These are phyloP conservation scores for Nipponacmea schrenckii DNA, from an alignment of 2,888 invertebrate genomes.

Conservation along the genomic window DNA sequence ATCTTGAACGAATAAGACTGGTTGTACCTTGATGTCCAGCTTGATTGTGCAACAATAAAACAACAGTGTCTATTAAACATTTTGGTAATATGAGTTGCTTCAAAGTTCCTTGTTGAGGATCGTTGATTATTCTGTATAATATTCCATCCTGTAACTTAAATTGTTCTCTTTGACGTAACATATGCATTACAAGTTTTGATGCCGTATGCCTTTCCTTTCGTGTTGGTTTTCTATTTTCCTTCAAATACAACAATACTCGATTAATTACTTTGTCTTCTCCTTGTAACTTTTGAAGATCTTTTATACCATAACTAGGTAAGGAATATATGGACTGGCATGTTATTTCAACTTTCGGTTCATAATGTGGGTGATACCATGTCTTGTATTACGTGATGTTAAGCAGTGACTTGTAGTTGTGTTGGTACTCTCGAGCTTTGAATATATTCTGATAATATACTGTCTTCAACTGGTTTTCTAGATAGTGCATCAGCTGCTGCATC, in stretches of 20 bases:
- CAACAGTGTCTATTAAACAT: background rate
- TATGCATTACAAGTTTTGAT: background rate
- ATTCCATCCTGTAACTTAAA: background rate
- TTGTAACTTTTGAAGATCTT: conserved; percentile 6
- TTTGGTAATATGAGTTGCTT: conserved; percentile 16
- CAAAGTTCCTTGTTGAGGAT: background rate
- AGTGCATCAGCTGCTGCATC: conserved; percentile 29
- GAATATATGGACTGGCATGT: no score
- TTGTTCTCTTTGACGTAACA: background rate
- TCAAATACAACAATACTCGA: background rate
- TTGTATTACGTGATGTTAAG: background rate
- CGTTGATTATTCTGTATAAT: background rate
- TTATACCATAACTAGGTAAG: background rate
- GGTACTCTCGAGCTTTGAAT: background rate
- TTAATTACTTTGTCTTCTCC: background rate
- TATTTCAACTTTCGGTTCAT: no score
- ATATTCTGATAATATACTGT: background rate
- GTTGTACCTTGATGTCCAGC: conserved; percentile 35
- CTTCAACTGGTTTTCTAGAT: conserved; percentile 16
- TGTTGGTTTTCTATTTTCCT: background rate
- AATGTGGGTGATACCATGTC: background rate
- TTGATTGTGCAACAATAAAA: conserved; percentile 24
- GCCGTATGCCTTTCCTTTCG: background rate
- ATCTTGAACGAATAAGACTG: conserved; percentile 24
- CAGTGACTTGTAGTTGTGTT: background rate